Conservation (phyloP, 2,113 vertebrate genomes). For the Isurus oxyrinchus region DNA sequence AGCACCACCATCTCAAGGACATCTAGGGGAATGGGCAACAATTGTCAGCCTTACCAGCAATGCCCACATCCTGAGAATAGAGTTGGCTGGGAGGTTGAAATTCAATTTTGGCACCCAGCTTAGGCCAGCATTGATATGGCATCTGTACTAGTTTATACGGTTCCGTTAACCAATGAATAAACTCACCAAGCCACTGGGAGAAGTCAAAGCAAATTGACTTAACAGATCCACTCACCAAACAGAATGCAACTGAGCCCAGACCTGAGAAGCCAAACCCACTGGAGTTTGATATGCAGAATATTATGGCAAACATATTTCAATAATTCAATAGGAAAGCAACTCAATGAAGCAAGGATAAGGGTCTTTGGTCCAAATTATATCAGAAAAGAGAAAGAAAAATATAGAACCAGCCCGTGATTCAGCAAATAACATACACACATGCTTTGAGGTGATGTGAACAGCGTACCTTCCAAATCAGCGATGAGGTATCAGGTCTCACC, state of each 20-base stretch:
- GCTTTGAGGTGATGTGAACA: slow-evolving; percentile 18
- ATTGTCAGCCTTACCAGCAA: neutral
- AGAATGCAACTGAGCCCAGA: neutral
- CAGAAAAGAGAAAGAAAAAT: neutral
- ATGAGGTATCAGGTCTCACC: neutral
- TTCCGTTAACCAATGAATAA: neutral
- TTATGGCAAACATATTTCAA: neutral
- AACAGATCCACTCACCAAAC: neutral
- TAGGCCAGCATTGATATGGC: neutral
- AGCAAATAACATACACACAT: neutral
- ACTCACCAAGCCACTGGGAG: neutral
- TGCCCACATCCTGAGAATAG: neutral
- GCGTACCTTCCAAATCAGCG: neutral
- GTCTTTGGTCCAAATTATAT: neutral
- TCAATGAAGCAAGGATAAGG: neutral
- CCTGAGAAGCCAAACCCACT: neutral
- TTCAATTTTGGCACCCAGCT: neutral
- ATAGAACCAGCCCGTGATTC: neutral
- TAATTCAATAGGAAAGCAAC: neutral
- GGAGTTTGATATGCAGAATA: neutral
- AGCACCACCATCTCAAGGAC: neutral
- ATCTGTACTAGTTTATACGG: no score
- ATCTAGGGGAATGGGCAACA: neutral
- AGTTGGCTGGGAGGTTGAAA: neutral
- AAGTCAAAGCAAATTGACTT: neutral